phyloP scores from a whole-genome alignment of 2,113 vertebrate species.

The Phalacrocorax aristotelis region DNA sequence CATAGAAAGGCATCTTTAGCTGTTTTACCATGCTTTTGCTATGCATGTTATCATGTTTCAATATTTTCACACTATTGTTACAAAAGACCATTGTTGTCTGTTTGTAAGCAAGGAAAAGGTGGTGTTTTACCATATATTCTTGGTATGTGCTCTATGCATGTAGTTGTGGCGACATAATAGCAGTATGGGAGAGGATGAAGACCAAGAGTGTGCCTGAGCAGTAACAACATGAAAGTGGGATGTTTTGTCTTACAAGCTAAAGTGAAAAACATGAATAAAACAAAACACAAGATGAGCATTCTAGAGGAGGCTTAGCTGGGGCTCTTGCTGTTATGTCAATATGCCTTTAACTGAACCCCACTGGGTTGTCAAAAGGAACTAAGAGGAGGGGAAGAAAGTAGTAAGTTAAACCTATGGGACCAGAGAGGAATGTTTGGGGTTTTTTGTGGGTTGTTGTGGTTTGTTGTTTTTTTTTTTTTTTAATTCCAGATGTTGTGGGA shows the following conservation, averaged over 20 bases:
- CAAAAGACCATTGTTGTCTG: background rate
- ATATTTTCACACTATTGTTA: background rate
- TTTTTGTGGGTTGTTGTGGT: background rate
- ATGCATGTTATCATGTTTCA: rapidly evolving
- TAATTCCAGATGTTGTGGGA: background rate
- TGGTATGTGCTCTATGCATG: rapidly evolving
- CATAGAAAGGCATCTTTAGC: background rate
- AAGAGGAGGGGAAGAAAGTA: background rate
- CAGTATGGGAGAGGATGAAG: rapidly evolving
- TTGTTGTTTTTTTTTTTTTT: background rate
- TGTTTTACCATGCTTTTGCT: background rate
- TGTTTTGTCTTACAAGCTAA: background rate
- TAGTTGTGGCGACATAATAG: background rate
- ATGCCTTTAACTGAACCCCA: background rate
- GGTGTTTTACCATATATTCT: background rate
- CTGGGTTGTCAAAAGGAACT: background rate
- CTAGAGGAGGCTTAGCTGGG: background rate
- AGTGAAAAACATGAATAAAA: background rate
- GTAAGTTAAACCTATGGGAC: background rate
- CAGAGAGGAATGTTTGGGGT: rapidly evolving
- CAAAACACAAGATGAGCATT: background rate
- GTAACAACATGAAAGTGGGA: rapidly evolving
- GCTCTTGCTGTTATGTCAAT: background rate
- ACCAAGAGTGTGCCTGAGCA: background rate
- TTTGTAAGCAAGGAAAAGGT: background rate